These are phyloP conservation scores for Enoplosus armatus DNA, from an alignment of 2,797 vertebrate species.

Conservation along the genomic window DNA sequence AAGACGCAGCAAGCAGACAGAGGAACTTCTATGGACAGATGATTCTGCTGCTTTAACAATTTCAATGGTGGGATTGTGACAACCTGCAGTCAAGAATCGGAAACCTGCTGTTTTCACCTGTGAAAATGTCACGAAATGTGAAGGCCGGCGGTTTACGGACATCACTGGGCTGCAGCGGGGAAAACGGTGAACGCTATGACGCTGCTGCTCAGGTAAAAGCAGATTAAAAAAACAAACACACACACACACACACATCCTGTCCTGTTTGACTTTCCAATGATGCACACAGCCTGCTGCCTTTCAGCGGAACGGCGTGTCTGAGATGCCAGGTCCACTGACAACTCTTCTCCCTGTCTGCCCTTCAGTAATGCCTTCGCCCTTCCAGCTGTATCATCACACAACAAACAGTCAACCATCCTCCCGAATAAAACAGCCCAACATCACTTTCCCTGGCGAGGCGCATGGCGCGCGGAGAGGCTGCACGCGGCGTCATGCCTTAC, in stretches of 20 bases:
- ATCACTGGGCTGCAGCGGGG: conserved; percentile 46
- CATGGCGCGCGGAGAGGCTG: conserved; percentile 58
- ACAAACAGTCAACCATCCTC: conserved; percentile 27
- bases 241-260: conserved; percentile 27
- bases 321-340: conserved; percentile 30
- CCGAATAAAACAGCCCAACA: conserved; percentile 28
- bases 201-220: conserved; percentile 56
- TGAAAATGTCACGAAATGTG: conserved; percentile 5
- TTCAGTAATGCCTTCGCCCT: conserved; percentile 73
- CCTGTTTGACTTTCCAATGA: conserved; percentile 61
- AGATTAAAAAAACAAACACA: not conserved
- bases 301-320: not conserved
- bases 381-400: conserved; percentile 44
- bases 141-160: conserved; percentile 57
- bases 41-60: not conserved
- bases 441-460: conserved; percentile 35
- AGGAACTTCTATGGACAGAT: conserved; percentile 32
- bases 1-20: conserved; percentile 3
- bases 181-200: conserved; percentile 27
- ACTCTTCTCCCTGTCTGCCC: conserved; percentile 69
- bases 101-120: conserved; percentile 35
- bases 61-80: not conserved
- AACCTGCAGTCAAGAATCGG: conserved; percentile 9
- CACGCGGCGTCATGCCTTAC: conserved; percentile 65
- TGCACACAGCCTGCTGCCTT: conserved; percentile 33